phyloP scores from a whole-genome alignment of 2,888 invertebrate species.

The Bombylius discolor region DNA sequence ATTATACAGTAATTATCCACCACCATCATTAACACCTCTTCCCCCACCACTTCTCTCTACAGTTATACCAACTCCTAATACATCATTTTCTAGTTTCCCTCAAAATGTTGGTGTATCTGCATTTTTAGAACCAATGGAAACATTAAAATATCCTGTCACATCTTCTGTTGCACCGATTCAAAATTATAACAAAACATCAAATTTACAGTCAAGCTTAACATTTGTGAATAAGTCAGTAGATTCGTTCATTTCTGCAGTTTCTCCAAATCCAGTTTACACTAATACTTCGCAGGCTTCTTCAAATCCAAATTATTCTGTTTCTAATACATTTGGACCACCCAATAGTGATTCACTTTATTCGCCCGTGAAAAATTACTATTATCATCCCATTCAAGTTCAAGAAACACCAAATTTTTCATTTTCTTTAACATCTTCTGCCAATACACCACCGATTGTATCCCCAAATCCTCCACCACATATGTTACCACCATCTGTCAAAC shows the following conservation, averaged over 20 bases:
- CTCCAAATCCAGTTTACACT: neutral
- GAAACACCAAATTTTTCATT: slow-evolving; percentile 5
- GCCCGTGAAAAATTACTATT: neutral
- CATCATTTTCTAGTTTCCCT: neutral
- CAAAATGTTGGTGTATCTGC: neutral
- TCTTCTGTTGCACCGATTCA: neutral
- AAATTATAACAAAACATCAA: neutral
- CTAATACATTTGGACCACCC: neutral
- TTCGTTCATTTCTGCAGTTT: neutral
- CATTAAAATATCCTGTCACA: neutral
- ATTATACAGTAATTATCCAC: neutral
- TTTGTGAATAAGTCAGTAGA: neutral
- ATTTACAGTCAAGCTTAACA: neutral
- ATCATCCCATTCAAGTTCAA: neutral
- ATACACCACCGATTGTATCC: neutral
- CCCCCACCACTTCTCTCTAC: neutral
- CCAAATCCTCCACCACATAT: neutral
- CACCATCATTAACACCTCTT: neutral
- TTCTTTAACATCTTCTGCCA: slow-evolving; percentile 2
- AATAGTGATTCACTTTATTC: neutral
- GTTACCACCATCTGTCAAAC: neutral
- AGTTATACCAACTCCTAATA: neutral
- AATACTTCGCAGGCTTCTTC: neutral
- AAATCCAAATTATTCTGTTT: neutral
- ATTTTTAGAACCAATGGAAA: neutral